These are phyloP conservation scores for Semnopithecus entellus DNA, from an alignment of 2,113 vertebrate genomes.

Conservation along the genomic window DNA sequence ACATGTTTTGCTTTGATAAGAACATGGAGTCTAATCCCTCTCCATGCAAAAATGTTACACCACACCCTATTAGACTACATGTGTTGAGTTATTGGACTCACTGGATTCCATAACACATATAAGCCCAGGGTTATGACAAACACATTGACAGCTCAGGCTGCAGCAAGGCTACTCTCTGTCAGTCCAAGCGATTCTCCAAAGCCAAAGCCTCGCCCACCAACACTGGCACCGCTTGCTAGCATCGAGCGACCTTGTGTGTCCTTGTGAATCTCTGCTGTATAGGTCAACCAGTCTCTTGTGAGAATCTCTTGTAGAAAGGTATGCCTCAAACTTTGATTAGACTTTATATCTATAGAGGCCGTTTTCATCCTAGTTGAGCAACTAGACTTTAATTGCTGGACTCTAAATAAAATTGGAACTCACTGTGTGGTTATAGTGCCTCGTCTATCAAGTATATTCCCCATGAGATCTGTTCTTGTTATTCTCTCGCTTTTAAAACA, in stretches of 20 bases:
- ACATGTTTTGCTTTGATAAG: background rate
- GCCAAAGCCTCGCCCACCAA: background rate
- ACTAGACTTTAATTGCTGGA: background rate
- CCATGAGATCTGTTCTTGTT: background rate
- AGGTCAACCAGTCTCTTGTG: background rate
- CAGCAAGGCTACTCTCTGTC: background rate
- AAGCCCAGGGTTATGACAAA: background rate
- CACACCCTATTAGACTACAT: background rate
- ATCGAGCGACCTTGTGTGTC: background rate
- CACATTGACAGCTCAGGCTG: background rate
- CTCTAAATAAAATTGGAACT: background rate
- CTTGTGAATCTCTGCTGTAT: background rate
- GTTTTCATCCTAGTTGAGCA: background rate
- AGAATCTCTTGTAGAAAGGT: background rate
- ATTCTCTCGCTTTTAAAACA: background rate
- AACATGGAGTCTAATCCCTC: background rate
- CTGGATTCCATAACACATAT: background rate
- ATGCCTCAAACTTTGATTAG: background rate
- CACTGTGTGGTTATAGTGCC: background rate
- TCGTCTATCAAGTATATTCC: background rate
- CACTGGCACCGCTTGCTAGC: background rate
- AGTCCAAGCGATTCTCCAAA: background rate
- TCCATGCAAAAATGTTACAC: background rate
- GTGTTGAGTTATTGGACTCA: background rate
- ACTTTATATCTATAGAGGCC: background rate